These are phyloP conservation scores for Champsocephalus gunnari DNA, from an alignment of 2,797 vertebrate species.

Conservation along the genomic window DNA sequence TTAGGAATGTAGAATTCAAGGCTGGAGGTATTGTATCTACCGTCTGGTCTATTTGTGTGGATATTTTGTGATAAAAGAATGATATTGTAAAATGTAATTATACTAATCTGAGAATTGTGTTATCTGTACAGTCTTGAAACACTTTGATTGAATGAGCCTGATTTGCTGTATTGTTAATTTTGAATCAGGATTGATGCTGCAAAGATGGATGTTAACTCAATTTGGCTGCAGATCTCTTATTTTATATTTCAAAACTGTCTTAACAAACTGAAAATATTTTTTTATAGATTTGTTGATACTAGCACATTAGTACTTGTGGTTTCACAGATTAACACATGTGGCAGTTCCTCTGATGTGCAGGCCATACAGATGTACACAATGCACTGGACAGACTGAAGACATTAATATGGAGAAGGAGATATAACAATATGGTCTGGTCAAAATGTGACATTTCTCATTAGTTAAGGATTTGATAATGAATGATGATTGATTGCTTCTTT, in stretches of 20 bases:
- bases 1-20: slow-evolving; percentile 80
- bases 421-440: slow-evolving; percentile 31
- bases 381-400: slow-evolving; percentile 3
- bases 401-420: slow-evolving; percentile 7
- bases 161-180: slow-evolving; percentile 68
- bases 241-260: slow-evolving; percentile 74
- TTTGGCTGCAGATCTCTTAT: slow-evolving; percentile 69
- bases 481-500: slow-evolving; percentile 29
- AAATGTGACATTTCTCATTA: slow-evolving; percentile 32
- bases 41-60: slow-evolving; percentile 73
- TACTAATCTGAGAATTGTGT: slow-evolving; percentile 66
- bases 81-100: slow-evolving; percentile 71
- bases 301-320: slow-evolving; percentile 41
- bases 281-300: slow-evolving; percentile 59
- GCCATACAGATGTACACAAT: slow-evolving; percentile 36
- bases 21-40: slow-evolving; percentile 65
- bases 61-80: slow-evolving; percentile 82
- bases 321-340: slow-evolving; percentile 29
- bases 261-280: slow-evolving; percentile 51
- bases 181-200: slow-evolving; percentile 60
- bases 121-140: slow-evolving; percentile 69
- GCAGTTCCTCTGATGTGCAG: slow-evolving; percentile 35
- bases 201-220: slow-evolving; percentile 46
- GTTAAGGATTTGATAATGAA: slow-evolving; percentile 39
- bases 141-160: slow-evolving; percentile 49